Conservation (phyloP, 2,888 invertebrate genomes). For the Lasioglossum villosulum region DNA sequence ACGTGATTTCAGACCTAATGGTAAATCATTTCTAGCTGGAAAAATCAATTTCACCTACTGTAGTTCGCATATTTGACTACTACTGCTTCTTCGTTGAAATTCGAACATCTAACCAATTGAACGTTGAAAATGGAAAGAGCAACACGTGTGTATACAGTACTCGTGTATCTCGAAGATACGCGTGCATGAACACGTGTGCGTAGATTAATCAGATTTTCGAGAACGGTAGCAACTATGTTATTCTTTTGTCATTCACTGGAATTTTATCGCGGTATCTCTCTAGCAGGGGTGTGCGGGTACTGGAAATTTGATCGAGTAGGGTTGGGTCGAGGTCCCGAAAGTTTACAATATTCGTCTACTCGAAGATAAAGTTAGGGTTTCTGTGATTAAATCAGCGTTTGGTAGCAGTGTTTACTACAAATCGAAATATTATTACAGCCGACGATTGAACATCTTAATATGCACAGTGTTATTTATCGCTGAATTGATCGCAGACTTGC, state of each 20-base stretch:
- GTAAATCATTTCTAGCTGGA: not conserved
- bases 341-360: too few species aligned
- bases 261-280: not conserved
- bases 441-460: too few species aligned
- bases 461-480: too few species aligned
- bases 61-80: not conserved
- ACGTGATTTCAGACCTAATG: not conserved
- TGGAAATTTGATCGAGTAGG: too few species aligned
- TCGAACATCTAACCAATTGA: not conserved
- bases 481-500: too few species aligned
- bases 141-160: not conserved
- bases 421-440: too few species aligned
- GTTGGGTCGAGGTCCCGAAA: too few species aligned
- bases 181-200: not conserved
- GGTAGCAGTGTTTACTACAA: too few species aligned
- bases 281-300: too few species aligned
- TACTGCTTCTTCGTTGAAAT: not conserved
- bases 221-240: not conserved
- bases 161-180: not conserved
- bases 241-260: not conserved
- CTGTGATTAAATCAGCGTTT: too few species aligned
- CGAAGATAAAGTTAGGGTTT: too few species aligned
- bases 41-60: not conserved
- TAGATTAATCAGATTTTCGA: not conserved
- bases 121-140: not conserved